Conservation (phyloP, 2,888 invertebrate species). For the Eurytoma adleriae region DNA sequence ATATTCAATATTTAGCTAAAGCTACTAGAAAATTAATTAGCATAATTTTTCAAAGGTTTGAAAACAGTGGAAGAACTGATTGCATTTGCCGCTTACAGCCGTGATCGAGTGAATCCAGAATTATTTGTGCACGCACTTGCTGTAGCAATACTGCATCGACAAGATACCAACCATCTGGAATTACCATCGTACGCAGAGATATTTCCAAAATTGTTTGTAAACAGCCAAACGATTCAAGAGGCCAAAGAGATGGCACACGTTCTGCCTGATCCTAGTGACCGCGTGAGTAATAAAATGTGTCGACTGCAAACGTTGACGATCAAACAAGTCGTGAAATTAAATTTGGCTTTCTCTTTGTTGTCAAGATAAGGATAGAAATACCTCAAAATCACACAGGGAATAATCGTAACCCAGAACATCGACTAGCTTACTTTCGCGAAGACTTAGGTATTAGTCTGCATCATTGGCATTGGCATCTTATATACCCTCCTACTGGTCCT, state of each 20-base stretch:
- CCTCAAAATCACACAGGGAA: constrained; percentile 86
- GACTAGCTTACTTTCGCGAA: constrained; percentile 89
- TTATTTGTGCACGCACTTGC: constrained; percentile 88
- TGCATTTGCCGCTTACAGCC: constrained; percentile 83
- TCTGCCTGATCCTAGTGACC: constrained; percentile 79
- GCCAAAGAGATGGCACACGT: constrained; percentile 84
- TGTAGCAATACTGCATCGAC: constrained; percentile 85
- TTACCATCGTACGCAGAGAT: constrained; percentile 86
- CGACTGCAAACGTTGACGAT: no score
- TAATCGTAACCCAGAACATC: constrained; percentile 86
- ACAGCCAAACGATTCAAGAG: constrained; percentile 83
- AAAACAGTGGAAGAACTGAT: constrained; percentile 84
- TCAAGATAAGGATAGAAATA: constrained; percentile 84
- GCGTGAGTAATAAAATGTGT: constrained; percentile 78
- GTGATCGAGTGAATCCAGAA: constrained; percentile 87
- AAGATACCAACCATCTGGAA: constrained; percentile 83
- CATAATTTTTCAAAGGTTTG: constrained; percentile 78
- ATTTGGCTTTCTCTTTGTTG: not conserved
- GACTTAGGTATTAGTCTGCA: constrained; percentile 91
- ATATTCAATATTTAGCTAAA: not conserved
- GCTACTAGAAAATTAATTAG: no score
- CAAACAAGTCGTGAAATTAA: not conserved
- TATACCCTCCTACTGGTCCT: constrained; percentile 86
- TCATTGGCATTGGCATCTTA: constrained; percentile 95
- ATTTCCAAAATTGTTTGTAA: constrained; percentile 90